Base-by-base conservation (phyloP, 2,888 invertebrate genomes). In the Morpho helenor region DNA sequence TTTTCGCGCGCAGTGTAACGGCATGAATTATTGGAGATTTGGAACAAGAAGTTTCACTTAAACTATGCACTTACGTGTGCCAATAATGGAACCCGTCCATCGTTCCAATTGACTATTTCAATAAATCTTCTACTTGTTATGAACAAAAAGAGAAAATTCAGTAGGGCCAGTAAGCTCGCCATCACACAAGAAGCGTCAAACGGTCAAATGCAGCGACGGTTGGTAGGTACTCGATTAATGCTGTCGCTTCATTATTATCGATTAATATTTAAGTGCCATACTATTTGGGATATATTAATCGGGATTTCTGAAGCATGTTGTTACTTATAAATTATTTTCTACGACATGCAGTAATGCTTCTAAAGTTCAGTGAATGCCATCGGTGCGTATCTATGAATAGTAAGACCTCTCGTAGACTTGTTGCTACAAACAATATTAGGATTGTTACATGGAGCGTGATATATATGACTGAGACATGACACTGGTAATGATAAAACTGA, bases 21-120 rank as follows among this genome's bases (percentile, higher is more conserved):
- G 86, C 84, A 85, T 81, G 81, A 82, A 84, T 82, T 84, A 83
- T 85, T 86, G 89, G 91, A 91, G 91, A 91, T 91, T 91, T 91
- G 91, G 91, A 91, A 91, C 91, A 91, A 89, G 91, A 91, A 91
- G 90, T 91, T 83, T 88, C 82, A 87, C 84, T 89, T 88, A 87
- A 81, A 84, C 82, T 84, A 84, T 85, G 90, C 90, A 90, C 89
- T 90, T 89, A 82, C 84, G 86, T 90, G 90, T 90, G 89, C 90
- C 82, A 85, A 87, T 90, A 77, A 68, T 79, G 88, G 89, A 87
- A 87, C 88, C 76, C 76, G 82, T 84, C 81, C 78, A 84, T 75
- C 81, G 87, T 84, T 87, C 84, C 87, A 83, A 76, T 79, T 77
- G 76, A 74, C 80, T 75, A 80, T 72, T 79, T 79, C 84, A 82